Evolutionary conservation across 2,113 vertebrate species (phyloP).

Genomic region (Excalfactoria chinensis): DNA sequence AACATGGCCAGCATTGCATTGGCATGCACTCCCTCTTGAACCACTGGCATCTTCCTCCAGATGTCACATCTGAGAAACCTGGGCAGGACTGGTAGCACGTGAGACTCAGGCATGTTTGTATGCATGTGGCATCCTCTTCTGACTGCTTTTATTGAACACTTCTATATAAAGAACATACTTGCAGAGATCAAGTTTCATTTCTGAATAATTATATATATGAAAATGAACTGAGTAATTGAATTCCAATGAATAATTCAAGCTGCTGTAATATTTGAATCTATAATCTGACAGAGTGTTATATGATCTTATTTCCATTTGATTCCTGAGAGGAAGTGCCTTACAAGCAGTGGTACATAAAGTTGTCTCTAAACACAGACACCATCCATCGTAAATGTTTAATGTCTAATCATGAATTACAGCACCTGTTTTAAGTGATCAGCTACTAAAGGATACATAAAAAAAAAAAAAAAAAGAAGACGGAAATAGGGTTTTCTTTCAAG

Average conservation of each 20-base stretch:
- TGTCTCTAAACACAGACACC: constrained; percentile 69
- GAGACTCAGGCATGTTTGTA: not conserved
- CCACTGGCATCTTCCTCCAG: not conserved
- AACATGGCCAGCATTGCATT: not conserved
- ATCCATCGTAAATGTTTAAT: constrained; percentile 64
- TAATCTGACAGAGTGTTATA: constrained; percentile 48
- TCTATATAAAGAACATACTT: not conserved
- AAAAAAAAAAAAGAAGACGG: constrained; percentile 20
- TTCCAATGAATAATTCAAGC: constrained; percentile 26
- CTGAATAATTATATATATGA: constrained; percentile 36
- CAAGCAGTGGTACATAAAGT: constrained; percentile 59
- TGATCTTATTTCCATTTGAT: constrained; percentile 63
- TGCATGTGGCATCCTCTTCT: not conserved
- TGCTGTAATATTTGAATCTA: constrained; percentile 49
- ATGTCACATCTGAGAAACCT: not conserved
- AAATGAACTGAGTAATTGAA: constrained; percentile 48
- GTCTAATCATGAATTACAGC: constrained; percentile 67
- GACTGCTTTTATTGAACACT: not conserved
- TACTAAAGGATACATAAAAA: constrained; percentile 60
- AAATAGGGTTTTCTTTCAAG: constrained; percentile 64
- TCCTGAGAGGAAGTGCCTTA: constrained; percentile 68
- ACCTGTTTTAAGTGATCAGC: constrained; percentile 74
- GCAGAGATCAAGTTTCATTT: constrained; percentile 28
- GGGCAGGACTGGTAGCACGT: not conserved
- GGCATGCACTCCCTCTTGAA: not conserved